Conservation (phyloP, 64 coral and sea anemone genomes). For the Actinia equina region DNA sequence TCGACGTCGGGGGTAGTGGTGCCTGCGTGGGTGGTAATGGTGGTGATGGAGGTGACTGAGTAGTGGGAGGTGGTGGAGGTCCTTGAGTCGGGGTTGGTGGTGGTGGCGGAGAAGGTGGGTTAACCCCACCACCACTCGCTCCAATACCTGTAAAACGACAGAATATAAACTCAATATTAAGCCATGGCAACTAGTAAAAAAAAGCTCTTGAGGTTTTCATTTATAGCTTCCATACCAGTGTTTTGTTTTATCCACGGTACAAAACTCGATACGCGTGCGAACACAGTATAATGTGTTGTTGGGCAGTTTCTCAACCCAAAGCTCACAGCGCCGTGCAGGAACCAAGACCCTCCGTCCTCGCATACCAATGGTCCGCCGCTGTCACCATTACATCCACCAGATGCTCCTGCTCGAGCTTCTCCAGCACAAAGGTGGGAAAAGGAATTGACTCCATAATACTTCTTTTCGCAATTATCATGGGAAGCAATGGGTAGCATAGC, state of each 20-base stretch:
- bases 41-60: no score
- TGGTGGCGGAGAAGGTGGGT: not conserved
- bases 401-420: constrained; percentile 28
- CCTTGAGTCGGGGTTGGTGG: not conserved
- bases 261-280: constrained; percentile 62
- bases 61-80: constrained; percentile 1
- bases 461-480: constrained; percentile 50
- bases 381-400: constrained; percentile 61
- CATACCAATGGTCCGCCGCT: constrained; percentile 70
- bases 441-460: constrained; percentile 45
- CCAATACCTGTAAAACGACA: not conserved
- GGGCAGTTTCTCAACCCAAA: constrained; percentile 50
- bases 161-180: not conserved
- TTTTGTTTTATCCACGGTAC: constrained; percentile 31
- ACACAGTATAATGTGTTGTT: constrained; percentile 74
- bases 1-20: not conserved
- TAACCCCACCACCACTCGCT: not conserved
- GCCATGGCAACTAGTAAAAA: not conserved
- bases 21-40: not conserved
- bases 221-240: not conserved
- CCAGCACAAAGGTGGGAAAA: constrained; percentile 71
- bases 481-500: constrained; percentile 57
- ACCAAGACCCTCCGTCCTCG: constrained; percentile 33
- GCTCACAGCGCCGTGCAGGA: constrained; percentile 74
- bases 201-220: not conserved